Evolutionary conservation across 1,140 invertebrate species (phyloP), one percentile per base, ranked within the genome.

Genomic region (Penaeus indicus): DNA sequence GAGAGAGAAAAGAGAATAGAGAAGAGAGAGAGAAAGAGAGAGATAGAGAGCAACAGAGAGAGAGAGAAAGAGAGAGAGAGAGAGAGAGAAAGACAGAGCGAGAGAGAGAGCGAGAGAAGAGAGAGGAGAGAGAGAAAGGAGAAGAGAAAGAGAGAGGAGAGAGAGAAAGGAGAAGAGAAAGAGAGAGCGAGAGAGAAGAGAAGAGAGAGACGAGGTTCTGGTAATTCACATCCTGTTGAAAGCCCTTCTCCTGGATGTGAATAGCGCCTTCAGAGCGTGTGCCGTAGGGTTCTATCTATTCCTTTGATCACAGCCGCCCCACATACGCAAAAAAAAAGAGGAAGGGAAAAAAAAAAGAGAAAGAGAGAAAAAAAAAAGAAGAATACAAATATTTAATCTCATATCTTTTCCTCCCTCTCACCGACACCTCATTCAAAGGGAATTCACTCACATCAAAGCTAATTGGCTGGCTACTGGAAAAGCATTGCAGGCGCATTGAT

Each of bases 351-450:
- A 47, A 54, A 47, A 32, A 47, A 54, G 22, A 38, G 21, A 38
- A 47, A 54, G 25, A 38, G 21, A 38, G 5, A 18, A 27, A 64
- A 83, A 83, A 82, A 83, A 83, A 83, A 64, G 62, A 83, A 83
- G 81, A 84, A 84, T 84, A 84, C 82, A 84, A 84, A 84, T 84
- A 84, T 84, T 84, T 84, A 84, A 84, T 84, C 82, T 84, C 63
- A 84, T 84, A 84, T 84, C 82, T 84, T 84, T 84, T 84, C 22
- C 82, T 61, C 63, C 63, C 62, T 75, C 72, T 75, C 72, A 19
- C 82, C 63, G 82, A 84, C 82, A 84, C 82, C 82, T 84, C 82
- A 84, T 69, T 84, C 82, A 84, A 84, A 84, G 82, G 38, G 82
- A 84, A 84, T 84, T 47, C 32, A 84, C 27, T 84, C 38, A 69